These are phyloP conservation scores for Drosophila borealis DNA, from an alignment of 2,888 invertebrate genomes.

Conservation along the genomic window DNA sequence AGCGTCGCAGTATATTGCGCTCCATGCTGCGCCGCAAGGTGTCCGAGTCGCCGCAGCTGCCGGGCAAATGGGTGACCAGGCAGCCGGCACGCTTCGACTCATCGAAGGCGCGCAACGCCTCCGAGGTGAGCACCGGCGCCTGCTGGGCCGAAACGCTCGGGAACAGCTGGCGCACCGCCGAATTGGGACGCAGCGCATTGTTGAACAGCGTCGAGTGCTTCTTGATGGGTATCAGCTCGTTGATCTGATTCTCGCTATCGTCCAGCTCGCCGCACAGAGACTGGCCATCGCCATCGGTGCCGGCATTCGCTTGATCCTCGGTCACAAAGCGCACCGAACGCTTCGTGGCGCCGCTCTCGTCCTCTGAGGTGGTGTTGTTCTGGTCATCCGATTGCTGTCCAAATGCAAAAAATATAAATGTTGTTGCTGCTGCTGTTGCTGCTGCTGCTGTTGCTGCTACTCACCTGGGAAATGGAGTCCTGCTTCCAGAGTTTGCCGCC, in stretches of 20 bases:
- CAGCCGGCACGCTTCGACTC: slow-evolving; percentile 87
- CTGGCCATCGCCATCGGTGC: slow-evolving; percentile 77
- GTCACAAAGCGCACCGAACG: slow-evolving; percentile 90
- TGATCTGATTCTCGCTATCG: slow-evolving; percentile 83
- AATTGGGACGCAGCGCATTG: slow-evolving; percentile 87
- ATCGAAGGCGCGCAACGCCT: slow-evolving; percentile 90
- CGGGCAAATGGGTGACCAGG: slow-evolving; percentile 83
- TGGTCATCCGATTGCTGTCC: slow-evolving; percentile 82
- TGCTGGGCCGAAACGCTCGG: slow-evolving; percentile 89
- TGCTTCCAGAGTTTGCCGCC: slow-evolving; percentile 92
- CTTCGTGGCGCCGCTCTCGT: slow-evolving; percentile 86
- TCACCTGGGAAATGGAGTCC: slow-evolving; percentile 86
- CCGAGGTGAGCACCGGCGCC: slow-evolving; percentile 88
- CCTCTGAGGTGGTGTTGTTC: slow-evolving; percentile 84
- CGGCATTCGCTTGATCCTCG: slow-evolving; percentile 80
- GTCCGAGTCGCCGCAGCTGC: slow-evolving; percentile 86
- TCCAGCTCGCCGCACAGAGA: slow-evolving; percentile 70
- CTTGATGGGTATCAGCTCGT: slow-evolving; percentile 84
- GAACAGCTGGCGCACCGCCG: slow-evolving; percentile 93
- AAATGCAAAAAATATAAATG: neutral
- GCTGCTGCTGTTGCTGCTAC: neutral
- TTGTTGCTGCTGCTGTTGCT: too few species aligned
- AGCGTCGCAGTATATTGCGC: slow-evolving; percentile 92
- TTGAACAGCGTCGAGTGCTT: slow-evolving; percentile 85
- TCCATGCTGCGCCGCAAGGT: slow-evolving; percentile 92